These are phyloP conservation scores for Ageneiosus marmoratus DNA, from an alignment of 2,113 vertebrate genomes.

Conservation along the genomic window DNA sequence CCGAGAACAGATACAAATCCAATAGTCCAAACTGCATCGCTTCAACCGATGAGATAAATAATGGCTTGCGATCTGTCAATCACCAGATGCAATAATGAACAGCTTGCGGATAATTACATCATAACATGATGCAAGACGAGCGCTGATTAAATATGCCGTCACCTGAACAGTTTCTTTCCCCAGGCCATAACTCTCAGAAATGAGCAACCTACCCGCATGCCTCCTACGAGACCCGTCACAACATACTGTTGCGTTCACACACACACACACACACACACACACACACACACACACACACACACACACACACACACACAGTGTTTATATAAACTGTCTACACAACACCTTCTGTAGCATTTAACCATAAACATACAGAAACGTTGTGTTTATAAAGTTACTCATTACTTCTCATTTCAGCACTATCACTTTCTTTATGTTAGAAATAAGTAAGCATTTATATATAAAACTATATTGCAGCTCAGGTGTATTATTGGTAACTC, in stretches of 20 bases:
- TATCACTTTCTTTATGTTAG: neutral
- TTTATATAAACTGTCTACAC: neutral
- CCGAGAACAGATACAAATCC: neutral
- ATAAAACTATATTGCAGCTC: too few relatives aligned
- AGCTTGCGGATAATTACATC: conserved; percentile 22
- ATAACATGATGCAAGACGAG: conserved; percentile 1
- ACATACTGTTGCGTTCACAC: neutral
- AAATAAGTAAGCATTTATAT: neutral
- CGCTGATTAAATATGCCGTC: conserved; percentile 16
- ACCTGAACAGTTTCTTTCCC: conserved; percentile 9
- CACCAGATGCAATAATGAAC: neutral
- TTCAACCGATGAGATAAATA: conserved; percentile 23
- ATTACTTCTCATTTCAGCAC: neutral
- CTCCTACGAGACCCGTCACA: conserved; percentile 7
- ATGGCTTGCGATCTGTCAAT: conserved; percentile 9
- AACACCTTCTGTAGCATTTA: neutral
- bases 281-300: conserved; percentile 15
- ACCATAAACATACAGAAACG: neutral
- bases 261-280: conserved; percentile 17
- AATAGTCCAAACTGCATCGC: neutral
- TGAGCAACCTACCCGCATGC: neutral
- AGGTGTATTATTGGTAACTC: too few relatives aligned
- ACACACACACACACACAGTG: conserved; percentile 12
- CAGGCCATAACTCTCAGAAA: conserved; percentile 9
- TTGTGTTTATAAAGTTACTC: neutral